Base-by-base conservation (phyloP, 1,140 invertebrate genomes). In the Lepeophtheirus salmonis region DNA sequence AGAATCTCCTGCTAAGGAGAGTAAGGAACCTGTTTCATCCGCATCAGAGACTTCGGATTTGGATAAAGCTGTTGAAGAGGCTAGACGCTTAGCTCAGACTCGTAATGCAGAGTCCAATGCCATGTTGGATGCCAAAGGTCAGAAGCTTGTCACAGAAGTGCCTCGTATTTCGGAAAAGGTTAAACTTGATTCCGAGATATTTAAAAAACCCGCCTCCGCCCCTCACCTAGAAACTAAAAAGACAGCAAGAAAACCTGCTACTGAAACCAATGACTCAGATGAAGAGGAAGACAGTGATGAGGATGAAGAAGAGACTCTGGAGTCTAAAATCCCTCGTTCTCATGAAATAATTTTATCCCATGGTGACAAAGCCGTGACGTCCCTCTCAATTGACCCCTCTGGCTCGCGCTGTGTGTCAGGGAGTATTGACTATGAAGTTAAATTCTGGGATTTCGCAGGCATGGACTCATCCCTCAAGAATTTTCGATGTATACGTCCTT, bases 391-490 rank as follows among this genome's bases (percentile, higher is more conserved):
- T 1, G 94, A 99, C 75, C 85, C 89, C 0, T 85, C 89, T 22
- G 95, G 94, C 16, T 85, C 89, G 16, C 75, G 94, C 22, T 72
- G 97, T 13, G 87, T 89, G 0, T 85, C 86, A 25, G 66, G 66
- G 13, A 72, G 75, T 3, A 79, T 89, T 21, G 91, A 97, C 68
- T 98, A 96, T 73, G 89, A 96, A 65, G 83, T 98, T 0, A 84
- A 83, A 61, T 86, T 97, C 64, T 98, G 89, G 89, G 94, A 98
- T 73, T 98, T 97, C 77, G 84, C 88, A 60, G 92, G 92, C 6
- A 97, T 98, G 90, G 91, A 97, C 71, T 78, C 83, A 0, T 80
- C 83, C 0, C 77, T 95, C 72, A 78, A 84, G 56, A 86, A 86
- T 64, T 97, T 97, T 68, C 77, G 94, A n/a, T 86, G 83, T 0